Base-by-base conservation (phyloP, 2,888 invertebrate species). In the Acrobasis repandana region DNA sequence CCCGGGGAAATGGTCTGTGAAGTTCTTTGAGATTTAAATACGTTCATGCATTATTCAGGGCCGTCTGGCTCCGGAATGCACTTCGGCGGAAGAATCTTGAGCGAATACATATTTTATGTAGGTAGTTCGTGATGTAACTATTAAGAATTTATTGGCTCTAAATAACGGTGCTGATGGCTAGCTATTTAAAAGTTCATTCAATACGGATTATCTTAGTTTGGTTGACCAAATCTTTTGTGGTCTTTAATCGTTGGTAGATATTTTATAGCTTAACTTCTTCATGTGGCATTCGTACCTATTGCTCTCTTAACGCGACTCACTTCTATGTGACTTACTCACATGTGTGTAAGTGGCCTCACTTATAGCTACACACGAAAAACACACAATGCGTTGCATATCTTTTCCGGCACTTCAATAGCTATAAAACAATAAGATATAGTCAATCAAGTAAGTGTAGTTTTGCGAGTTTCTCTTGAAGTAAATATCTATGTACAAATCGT, bases 1-100 rank as follows among this genome's bases (percentile, higher is more conserved):
- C 88, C 88, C 84, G 89, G 82, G 74, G 85, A 85, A 90, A 91
- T 91, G 90, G 89, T 74, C 87, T 80, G 87, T 85, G 72, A 87
- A 77, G 81, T 79, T 72, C 74, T 80, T 82, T 77, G 76, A 83
- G 73, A 82, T 85, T 88, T 82, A 81, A 85, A 82, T 80, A 79
- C 72, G 72, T 76, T 74, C 74, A 80, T 88, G 74, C 77, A 87
- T 87, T 82, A 87, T 88, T 86, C 84, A 89, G 83, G 61, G 64
- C 43, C 61, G 65, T 36, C 38, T 60, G 18, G 49, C 49, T 14
- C 15, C n/a, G 58, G 49, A 47, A 36, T 58, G 58, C 58, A n/a
- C 34, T 51, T 64, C 52, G 56, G n/a, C n/a, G 36, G 48, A 61
- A 51, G 49, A 54, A 54, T 54, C 38, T 43, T 38, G 38, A 54